Percentiles rank a stretch among this genome's conserved stretches.
phyloP scores from a whole-genome alignment of 1,140 invertebrate genomes.

The Trichonephila clavipes region DNA sequence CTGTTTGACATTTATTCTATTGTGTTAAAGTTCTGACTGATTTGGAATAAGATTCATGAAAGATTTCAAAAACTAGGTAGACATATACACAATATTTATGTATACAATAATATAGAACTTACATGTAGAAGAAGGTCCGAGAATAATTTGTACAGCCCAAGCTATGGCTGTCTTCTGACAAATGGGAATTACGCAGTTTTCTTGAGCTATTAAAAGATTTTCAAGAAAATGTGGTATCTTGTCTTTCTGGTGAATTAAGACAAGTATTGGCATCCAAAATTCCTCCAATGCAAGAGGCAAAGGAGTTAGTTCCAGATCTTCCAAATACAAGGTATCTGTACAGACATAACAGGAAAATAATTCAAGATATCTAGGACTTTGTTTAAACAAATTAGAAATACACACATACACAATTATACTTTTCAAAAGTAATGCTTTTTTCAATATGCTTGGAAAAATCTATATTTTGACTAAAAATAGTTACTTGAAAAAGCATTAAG shows the following conservation, averaged over 20 bases:
- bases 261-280: not conserved
- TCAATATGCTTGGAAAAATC: too few relatives aligned
- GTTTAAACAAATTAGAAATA: too few relatives aligned
- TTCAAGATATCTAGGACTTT: too few relatives aligned
- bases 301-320: not conserved
- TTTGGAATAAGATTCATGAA: too few relatives aligned
- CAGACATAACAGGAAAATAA: not conserved
- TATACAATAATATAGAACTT: not conserved
- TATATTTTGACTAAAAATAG: too few relatives aligned
- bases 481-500: too few relatives aligned
- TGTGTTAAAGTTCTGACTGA: too few relatives aligned
- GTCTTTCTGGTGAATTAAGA: not conserved
- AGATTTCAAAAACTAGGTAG: too few relatives aligned
- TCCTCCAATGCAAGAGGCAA: not conserved
- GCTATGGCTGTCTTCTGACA: not conserved
- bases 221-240: slow-evolving; percentile 19
- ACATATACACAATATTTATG: too few relatives aligned
- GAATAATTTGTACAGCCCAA: not conserved
- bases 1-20: too few relatives aligned
- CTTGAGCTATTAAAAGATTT: not conserved
- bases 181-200: not conserved
- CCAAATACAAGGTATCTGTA: not conserved
- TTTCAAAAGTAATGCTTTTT: too few relatives aligned
- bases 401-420: too few relatives aligned
- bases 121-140: not conserved